Evolutionary conservation across 2,797 vertebrate species (phyloP).

Genomic region (Anguilla pacifica): DNA sequence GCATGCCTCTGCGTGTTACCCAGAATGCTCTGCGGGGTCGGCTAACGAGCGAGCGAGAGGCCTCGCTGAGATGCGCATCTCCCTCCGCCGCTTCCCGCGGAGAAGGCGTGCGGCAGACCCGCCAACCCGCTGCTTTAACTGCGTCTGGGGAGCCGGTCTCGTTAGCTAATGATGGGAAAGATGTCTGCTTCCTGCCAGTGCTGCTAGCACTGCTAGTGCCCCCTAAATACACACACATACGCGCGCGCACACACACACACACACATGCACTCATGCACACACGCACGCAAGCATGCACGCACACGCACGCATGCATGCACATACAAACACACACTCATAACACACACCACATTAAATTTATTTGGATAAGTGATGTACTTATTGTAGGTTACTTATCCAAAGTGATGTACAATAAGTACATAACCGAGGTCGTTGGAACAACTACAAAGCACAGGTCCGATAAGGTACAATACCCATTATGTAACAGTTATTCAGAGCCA

Average conservation of each 20-base stretch:
- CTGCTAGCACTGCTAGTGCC: neutral
- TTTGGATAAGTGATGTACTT: too few species aligned
- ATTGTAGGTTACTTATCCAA: too few species aligned
- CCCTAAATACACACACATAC: neutral
- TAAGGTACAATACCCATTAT: too few species aligned
- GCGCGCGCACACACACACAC: neutral
- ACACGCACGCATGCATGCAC: neutral
- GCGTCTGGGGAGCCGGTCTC: neutral
- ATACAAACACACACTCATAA: neutral
- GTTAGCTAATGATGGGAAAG: slow-evolving; percentile 28
- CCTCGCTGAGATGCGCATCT: neutral
- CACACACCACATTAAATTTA: neutral
- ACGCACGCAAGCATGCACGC: neutral
- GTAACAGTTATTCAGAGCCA: too few species aligned
- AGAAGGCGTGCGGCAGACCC: neutral
- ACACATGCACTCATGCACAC: neutral
- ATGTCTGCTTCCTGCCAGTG: neutral
- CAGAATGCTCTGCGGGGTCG: neutral
- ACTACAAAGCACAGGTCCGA: too few species aligned
- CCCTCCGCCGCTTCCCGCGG: neutral
- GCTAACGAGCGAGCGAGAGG: neutral
- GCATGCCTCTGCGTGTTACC: neutral
- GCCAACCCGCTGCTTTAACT: neutral
- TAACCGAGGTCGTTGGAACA: too few species aligned
- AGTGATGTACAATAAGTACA: too few species aligned